Conservation (phyloP, 1,140 invertebrate species). For the Solen grandis region DNA sequence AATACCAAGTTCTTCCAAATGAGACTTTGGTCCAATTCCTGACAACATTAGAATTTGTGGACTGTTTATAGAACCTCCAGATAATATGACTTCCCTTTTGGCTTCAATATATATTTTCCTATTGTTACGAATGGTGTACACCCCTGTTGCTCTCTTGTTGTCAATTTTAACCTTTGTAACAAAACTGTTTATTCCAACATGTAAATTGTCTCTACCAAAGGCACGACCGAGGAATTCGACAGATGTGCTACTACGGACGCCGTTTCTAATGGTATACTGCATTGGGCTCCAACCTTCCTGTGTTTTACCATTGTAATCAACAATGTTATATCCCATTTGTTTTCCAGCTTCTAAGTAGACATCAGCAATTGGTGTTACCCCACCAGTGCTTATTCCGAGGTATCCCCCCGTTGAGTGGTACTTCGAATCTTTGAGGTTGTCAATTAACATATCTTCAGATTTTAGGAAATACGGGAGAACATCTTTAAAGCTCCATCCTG, state of each 20-base stretch:
- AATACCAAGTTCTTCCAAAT: no score
- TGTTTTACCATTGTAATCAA: no score
- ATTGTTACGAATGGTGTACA: conserved; percentile 7
- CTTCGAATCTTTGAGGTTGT: conserved; percentile 20
- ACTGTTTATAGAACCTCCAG: conserved; percentile 42
- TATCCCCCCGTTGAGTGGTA: conserved; percentile 10
- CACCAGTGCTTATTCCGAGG: no score
- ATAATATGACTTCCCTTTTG: conserved; percentile 50
- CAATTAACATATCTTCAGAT: no score
- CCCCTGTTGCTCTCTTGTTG: conserved; percentile 26
- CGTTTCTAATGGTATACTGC: no score
- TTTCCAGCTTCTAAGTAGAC: conserved; percentile 30
- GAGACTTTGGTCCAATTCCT: no score
- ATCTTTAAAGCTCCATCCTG: conserved; percentile 93
- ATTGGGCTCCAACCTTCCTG: no score
- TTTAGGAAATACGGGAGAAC: conserved; percentile 93
- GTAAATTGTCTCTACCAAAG: conserved; percentile 28
- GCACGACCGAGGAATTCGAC: conserved; percentile 67
- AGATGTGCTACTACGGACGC: conserved; percentile 68
- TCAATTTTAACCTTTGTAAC: no score
- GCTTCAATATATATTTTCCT: conserved; percentile 35
- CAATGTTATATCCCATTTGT: conserved; percentile 39
- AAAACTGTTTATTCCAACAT: conserved; percentile 16
- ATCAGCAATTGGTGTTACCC: conserved; percentile 2
- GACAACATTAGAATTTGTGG: conserved; percentile 53